Conservation (phyloP, 2,797 vertebrate genomes). For the Tapera naevia region DNA sequence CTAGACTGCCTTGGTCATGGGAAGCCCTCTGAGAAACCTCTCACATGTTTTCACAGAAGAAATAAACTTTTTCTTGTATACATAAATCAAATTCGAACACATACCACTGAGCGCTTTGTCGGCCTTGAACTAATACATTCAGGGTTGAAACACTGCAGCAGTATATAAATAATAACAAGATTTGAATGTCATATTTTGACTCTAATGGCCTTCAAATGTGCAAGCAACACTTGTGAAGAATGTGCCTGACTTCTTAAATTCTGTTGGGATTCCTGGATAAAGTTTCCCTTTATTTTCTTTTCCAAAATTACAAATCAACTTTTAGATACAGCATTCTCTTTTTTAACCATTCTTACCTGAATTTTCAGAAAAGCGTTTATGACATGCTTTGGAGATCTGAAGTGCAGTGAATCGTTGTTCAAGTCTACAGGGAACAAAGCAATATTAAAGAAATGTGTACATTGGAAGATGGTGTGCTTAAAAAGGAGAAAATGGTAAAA, state of each 20-base stretch:
- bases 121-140: neutral
- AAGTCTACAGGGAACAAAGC: neutral
- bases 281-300: neutral
- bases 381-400: neutral
- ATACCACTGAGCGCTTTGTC: neutral
- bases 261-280: neutral
- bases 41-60: neutral
- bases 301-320: neutral
- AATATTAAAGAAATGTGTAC: neutral
- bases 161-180: conserved; percentile 1
- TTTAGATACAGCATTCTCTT: neutral
- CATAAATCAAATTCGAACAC: conserved; percentile 24
- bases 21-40: neutral
- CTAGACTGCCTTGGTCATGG: neutral
- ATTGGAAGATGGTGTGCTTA: neutral
- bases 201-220: neutral
- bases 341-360: neutral
- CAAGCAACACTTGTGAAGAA: neutral
- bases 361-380: neutral
- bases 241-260: neutral
- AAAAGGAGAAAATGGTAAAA: neutral
- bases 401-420: neutral
- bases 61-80: neutral
- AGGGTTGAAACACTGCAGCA: neutral
- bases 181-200: conserved; percentile 6